Evolutionary conservation across 2,888 invertebrate species (phyloP).

Genomic region (Rhingia rostrata): DNA sequence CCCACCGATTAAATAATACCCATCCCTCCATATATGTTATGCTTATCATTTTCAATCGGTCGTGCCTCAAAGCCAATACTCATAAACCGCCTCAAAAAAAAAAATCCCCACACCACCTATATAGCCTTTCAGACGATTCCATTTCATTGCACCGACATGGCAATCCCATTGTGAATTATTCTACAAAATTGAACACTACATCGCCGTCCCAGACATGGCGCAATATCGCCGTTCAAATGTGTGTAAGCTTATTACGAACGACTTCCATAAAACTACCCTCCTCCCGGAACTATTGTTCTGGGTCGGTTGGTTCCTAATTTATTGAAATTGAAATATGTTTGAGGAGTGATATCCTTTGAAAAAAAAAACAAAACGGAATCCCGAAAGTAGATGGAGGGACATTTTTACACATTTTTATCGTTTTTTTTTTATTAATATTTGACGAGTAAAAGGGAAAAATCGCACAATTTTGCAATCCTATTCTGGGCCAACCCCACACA

Average conservation of each 20-base stretch:
- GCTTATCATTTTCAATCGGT: slow-evolving; percentile 16
- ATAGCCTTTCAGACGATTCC: slow-evolving; percentile 54
- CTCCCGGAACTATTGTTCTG: slow-evolving; percentile 53
- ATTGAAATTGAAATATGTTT: slow-evolving; percentile 64
- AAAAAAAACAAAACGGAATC: neutral
- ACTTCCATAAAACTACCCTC: slow-evolving; percentile 42
- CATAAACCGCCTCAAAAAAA: neutral
- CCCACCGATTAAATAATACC: neutral
- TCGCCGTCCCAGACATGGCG: slow-evolving; percentile 15
- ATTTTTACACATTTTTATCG: neutral
- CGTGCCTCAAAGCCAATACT: neutral
- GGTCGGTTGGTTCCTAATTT: slow-evolving; percentile 62
- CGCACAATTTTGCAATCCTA: too few species aligned
- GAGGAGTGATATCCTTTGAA: slow-evolving; percentile 5
- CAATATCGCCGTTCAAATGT: slow-evolving; percentile 21
- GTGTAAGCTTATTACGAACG: slow-evolving; percentile 21
- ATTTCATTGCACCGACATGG: slow-evolving; percentile 45
- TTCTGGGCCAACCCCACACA: neutral
- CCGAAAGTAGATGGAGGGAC: neutral
- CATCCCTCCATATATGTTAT: neutral
- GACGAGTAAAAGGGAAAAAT: too few species aligned
- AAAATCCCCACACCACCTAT: neutral
- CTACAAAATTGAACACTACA: slow-evolving; percentile 63
- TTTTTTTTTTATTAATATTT: neutral
- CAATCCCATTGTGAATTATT: slow-evolving; percentile 53